Percentiles rank a stretch among this genome's conserved stretches.
These are phyloP conservation scores for Zaprionus lachaisei DNA, from an alignment of 1,140 invertebrate genomes.

Conservation along the genomic window DNA sequence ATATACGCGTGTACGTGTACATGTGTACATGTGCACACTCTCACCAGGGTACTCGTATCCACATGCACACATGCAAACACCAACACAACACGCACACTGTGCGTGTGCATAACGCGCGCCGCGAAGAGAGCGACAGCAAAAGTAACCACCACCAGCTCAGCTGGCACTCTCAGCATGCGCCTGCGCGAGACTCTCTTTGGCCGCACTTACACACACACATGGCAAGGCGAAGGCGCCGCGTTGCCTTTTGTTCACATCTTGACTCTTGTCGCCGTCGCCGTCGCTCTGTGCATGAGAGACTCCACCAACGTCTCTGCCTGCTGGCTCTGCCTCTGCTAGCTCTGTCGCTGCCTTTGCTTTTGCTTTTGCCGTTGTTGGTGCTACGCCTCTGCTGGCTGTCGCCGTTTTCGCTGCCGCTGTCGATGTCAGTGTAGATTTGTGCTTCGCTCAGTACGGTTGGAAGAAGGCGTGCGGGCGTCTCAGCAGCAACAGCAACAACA, in stretches of 20 bases:
- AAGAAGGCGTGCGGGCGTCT: constrained; percentile 71
- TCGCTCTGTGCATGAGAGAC: constrained; percentile 22
- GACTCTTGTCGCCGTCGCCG: constrained; percentile 48
- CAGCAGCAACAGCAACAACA: constrained; percentile 22
- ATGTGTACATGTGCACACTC: constrained; percentile 14
- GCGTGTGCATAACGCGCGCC: constrained; percentile 76
- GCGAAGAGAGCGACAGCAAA: constrained; percentile 51
- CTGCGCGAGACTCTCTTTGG: constrained; percentile 48
- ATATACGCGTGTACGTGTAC: constrained; percentile 19
- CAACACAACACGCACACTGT: constrained; percentile 64
- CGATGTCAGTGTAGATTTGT: constrained; percentile 78
- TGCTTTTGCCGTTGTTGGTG: not conserved
- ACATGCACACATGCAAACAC: constrained; percentile 55
- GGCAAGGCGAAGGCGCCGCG: constrained; percentile 32
- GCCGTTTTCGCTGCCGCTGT: constrained; percentile 56
- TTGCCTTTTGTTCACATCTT: constrained; percentile 69
- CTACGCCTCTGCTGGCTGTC: constrained; percentile 49
- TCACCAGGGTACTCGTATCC: constrained; percentile 28
- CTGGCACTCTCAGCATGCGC: constrained; percentile 23
- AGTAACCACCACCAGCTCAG: constrained; percentile 25
- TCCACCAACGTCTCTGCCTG: constrained; percentile 54
- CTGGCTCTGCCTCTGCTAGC: constrained; percentile 29
- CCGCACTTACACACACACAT: constrained; percentile 20
- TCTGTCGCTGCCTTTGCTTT: constrained; percentile 17
- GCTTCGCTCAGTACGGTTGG: constrained; percentile 79